These are phyloP conservation scores for Lasaia peninsularis DNA, from an alignment of 1,140 invertebrate species.

Conservation along the genomic window DNA sequence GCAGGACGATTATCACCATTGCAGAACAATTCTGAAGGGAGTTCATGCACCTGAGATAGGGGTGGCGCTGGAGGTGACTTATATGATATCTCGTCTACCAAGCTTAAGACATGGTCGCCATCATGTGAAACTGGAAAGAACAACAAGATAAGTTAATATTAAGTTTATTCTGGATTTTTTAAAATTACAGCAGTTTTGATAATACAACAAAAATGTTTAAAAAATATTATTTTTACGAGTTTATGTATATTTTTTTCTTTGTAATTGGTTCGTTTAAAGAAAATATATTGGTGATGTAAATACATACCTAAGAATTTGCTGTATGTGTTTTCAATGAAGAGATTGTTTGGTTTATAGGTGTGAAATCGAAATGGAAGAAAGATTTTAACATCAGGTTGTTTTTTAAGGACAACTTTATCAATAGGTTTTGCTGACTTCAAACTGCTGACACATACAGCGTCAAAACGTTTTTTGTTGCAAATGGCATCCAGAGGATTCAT, in stretches of 20 bases:
- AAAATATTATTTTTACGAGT: too few species aligned
- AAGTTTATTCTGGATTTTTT: too few species aligned
- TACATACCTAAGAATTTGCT: constrained; percentile 84
- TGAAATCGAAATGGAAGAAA: constrained; percentile 91
- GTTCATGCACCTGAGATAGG: constrained; percentile 89
- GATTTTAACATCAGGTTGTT: constrained; percentile 90
- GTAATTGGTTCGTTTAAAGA: too few species aligned
- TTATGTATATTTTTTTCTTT: too few species aligned
- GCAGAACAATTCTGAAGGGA: constrained; percentile 88
- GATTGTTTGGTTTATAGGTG: constrained; percentile 88
- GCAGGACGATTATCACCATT: constrained; percentile 91
- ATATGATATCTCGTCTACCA: constrained; percentile 92
- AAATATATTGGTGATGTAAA: neutral
- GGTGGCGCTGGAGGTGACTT: constrained; percentile 88
- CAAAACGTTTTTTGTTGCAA: constrained; percentile 41
- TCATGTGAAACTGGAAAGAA: constrained; percentile 82
- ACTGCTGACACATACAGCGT: constrained; percentile 90
- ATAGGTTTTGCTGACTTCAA: constrained; percentile 84
- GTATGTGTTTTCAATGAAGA: constrained; percentile 90
- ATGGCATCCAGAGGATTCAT: constrained; percentile 82
- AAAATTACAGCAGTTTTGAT: too few species aligned
- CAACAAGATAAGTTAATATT: neutral
- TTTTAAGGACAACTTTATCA: constrained; percentile 85
- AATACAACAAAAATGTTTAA: too few species aligned
- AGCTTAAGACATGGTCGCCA: constrained; percentile 89